These are phyloP conservation scores for Urosaurus nigricauda DNA, from an alignment of 2,797 vertebrate species.

Conservation along the genomic window DNA sequence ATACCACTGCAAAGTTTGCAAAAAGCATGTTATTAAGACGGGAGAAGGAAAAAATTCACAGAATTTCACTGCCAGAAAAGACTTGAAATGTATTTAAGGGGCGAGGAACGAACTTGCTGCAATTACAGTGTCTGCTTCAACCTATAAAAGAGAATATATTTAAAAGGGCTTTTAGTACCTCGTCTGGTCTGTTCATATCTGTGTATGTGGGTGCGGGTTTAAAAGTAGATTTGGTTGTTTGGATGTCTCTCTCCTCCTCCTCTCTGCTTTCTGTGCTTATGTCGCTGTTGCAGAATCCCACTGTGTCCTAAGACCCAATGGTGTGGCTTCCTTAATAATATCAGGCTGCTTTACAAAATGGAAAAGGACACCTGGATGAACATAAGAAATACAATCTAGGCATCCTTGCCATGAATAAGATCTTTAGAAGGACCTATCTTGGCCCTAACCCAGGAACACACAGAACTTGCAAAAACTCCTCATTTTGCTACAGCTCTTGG, in stretches of 20 bases:
- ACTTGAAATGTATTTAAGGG: neutral
- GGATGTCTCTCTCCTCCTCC: too few species aligned
- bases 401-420: neutral
- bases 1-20: neutral
- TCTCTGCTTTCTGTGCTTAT: neutral
- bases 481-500: too few species aligned
- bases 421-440: neutral
- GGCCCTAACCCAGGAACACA: neutral
- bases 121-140: neutral
- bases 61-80: fast-evolving
- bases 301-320: neutral
- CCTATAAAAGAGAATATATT: too few species aligned
- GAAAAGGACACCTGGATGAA: neutral
- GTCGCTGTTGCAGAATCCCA: neutral
- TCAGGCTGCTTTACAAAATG: neutral
- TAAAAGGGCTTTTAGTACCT: neutral
- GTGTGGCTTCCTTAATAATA: neutral
- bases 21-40: fast-evolving
- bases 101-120: neutral
- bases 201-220: neutral
- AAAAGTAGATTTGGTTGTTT: too few species aligned
- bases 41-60: fast-evolving
- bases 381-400: too few species aligned
- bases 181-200: neutral
- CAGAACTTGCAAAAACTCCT: neutral